Percentiles rank a stretch among this genome's conserved stretches.
Conservation (phyloP, 1,140 invertebrate genomes). For the Penaeus chinensis region DNA sequence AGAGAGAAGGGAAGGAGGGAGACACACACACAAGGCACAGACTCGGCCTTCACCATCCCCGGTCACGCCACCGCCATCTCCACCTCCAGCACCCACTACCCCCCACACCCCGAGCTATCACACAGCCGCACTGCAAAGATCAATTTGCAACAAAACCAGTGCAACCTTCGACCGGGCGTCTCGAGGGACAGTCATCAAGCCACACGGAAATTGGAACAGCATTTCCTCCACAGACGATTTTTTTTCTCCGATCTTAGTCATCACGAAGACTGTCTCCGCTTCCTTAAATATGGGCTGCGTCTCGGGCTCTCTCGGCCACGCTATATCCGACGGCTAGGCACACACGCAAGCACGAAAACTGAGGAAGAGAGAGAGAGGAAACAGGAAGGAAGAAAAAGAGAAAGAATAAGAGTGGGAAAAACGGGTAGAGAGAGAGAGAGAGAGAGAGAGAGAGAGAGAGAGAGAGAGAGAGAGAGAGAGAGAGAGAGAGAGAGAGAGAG, state of each 20-base stretch:
- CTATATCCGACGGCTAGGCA: neutral
- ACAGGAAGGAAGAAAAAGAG: neutral
- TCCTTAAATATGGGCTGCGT: too few species aligned
- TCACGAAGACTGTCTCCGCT: too few species aligned
- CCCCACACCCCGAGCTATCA: neutral
- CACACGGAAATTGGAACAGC: too few species aligned
- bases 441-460: neutral
- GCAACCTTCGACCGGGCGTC: too few species aligned
- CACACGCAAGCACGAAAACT: neutral
- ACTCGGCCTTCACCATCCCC: neutral
- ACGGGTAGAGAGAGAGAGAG: neutral
- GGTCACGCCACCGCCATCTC: neutral
- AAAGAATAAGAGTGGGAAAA: neutral
- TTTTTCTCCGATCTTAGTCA: too few species aligned
- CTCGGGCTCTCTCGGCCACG: too few species aligned
- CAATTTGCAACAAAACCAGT: too few species aligned
- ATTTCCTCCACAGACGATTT: too few species aligned
- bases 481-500: neutral
- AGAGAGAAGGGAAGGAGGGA: too few species aligned
- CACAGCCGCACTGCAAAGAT: neutral
- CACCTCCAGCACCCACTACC: neutral
- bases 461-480: slow-evolving; percentile 16
- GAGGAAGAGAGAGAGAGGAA: too few species aligned
- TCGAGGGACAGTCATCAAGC: too few species aligned
- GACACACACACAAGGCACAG: slow-evolving; percentile 2